Evolutionary conservation across 2,888 invertebrate genomes (phyloP).

Genomic region (Eudemis profundana): DNA sequence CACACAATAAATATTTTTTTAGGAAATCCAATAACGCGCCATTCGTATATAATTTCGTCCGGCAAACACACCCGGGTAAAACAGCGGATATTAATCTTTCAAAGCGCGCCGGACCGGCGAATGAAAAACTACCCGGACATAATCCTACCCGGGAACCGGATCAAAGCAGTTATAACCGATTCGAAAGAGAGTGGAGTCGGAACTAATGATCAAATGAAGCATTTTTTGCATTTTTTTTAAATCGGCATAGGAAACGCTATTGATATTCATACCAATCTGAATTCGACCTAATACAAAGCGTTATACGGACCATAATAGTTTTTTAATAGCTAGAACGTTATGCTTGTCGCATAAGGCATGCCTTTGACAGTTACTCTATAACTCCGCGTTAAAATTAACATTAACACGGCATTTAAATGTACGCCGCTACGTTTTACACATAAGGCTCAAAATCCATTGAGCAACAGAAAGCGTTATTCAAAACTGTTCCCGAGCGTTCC

Average conservation of each 20-base stretch:
- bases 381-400: slow-evolving; percentile 50
- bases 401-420: slow-evolving; percentile 38
- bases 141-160: slow-evolving; percentile 49
- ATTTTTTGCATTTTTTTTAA: slow-evolving; percentile 33
- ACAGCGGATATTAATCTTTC: slow-evolving; percentile 34
- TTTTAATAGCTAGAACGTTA: slow-evolving; percentile 43
- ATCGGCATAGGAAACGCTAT: slow-evolving; percentile 2
- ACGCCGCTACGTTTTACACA: slow-evolving; percentile 30
- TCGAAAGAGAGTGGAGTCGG: slow-evolving; percentile 60
- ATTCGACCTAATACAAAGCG: neutral
- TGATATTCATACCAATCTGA: neutral
- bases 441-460: slow-evolving; percentile 45
- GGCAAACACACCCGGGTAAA: slow-evolving; percentile 20
- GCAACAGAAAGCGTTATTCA: slow-evolving; percentile 54
- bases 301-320: neutral
- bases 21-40: slow-evolving; percentile 13
- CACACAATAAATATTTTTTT: neutral
- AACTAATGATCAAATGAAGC: slow-evolving; percentile 65
- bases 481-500: slow-evolving; percentile 52
- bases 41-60: slow-evolving; percentile 13
- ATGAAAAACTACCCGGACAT: slow-evolving; percentile 36
- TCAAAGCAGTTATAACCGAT: slow-evolving; percentile 61
- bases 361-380: slow-evolving; percentile 65
- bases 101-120: neutral
- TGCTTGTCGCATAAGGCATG: slow-evolving; percentile 54